Evolutionary conservation across 1,140 invertebrate species (phyloP), one percentile per base, ranked within the genome.

Genomic region (Drosophila varians): DNA sequence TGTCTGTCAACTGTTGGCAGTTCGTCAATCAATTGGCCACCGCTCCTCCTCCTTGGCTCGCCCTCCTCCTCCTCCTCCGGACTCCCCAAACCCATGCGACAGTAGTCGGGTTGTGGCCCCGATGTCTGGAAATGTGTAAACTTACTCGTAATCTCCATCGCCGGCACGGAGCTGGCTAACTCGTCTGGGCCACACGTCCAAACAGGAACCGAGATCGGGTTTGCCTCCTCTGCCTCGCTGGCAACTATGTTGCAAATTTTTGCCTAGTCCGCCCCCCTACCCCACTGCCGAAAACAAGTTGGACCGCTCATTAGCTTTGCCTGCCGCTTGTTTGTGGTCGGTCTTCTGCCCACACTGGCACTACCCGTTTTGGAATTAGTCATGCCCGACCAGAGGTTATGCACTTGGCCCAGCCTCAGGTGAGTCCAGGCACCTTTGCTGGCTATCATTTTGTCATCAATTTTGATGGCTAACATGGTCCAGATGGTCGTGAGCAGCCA

Each of bases 171-270:
- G 55, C 21, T 49, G 34, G 14, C 16, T 58, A 58, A 58, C 60
- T 18, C 9, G 56, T 53, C 60, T 66, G 51, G 16, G 11, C 21
- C 1, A 26, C 52, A 4, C n/a, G n/a, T 31, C 12, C 40, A 68
- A 68, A 68, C 64, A 53, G 64, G 64, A 53, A 68, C 61, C 64
- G 3, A 66, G 48, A 68, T 68, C 64, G 46, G 38, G 60, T 68
- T 68, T 68, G 26, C 28, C 40, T 53, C 11, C n/a, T n/a, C n/a
- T n/a, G n/a, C n/a, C n/a, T 34, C 14, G 5, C 60, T 18, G 9
- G 40, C 64, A 68, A 68, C 61, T 26, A 53, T 68, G 64, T 68
- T 34, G 64, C 60, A 25, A 4, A 21, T 23, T 2, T 53, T 42
- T 25, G 38, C 16, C 34, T 2, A 31, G 34, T 65, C 61, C 45